Conservation (phyloP, 2,113 vertebrate species). For the Notiomystis cincta region DNA sequence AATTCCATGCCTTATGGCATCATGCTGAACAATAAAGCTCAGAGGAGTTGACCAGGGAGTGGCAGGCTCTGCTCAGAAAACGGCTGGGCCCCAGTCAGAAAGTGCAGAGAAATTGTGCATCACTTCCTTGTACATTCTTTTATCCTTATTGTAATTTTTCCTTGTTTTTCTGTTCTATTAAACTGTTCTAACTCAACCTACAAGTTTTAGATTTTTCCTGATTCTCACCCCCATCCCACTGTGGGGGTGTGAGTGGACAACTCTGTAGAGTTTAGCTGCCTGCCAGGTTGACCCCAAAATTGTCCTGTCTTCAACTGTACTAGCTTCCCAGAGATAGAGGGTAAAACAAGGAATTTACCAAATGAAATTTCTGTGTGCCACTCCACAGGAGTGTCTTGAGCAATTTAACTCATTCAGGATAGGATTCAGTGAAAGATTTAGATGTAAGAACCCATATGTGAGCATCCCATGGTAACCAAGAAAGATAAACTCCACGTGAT, state of each 20-base stretch:
- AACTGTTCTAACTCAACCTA: not conserved
- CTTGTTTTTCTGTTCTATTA: not conserved
- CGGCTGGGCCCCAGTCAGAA: not conserved
- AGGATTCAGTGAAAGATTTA: not conserved
- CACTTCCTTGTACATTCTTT: not conserved
- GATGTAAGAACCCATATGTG: too few species aligned
- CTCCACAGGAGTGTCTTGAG: not conserved
- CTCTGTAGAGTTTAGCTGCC: not conserved
- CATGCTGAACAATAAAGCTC: not conserved
- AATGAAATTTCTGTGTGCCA: not conserved
- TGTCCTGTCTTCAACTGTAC: not conserved
- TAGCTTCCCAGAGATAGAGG: not conserved
- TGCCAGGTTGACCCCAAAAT: not conserved
- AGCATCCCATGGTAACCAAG: not conserved
- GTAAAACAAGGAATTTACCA: not conserved
- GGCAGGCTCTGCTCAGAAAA: not conserved
- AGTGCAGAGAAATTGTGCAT: not conserved
- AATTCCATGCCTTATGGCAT: not conserved
- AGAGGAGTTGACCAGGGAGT: not conserved
- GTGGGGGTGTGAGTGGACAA: fast-evolving
- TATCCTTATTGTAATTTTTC: not conserved
- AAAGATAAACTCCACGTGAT: fast-evolving
- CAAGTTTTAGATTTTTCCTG: not conserved
- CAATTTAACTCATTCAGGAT: not conserved
- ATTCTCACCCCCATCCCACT: not conserved